Base-by-base conservation (phyloP, 2,888 invertebrate genomes). In the Spodoptera picta region DNA sequence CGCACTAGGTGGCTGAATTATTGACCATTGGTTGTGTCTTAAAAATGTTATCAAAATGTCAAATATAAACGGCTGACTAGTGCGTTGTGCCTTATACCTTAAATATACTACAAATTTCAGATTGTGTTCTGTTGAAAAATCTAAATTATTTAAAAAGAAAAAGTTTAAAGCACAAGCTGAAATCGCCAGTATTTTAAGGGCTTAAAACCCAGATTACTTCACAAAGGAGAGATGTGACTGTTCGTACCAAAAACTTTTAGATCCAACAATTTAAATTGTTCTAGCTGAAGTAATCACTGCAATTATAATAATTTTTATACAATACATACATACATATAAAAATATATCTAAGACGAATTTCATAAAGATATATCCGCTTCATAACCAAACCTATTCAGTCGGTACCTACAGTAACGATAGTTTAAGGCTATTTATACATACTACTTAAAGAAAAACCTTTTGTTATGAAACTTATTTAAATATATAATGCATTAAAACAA, bases 401-500 rank as follows among this genome's bases (percentile, higher is more conserved):
- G 82, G 87, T 88, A 89, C 85, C 83, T 86, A 88, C 92, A 91
- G 91, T 93, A 90, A 88, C 84, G 84, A 89, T 93, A 94, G 90
- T 83, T 74, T 94, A 93, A 94, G 94, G 83, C 90, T 93, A 93
- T 94, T 92, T 94, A 94, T 93, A 93, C 92, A 90, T 90, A 89
- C 83, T 90, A 90, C 84, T 87, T 90, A 88, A 88, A 77, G 65
- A 79, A 79, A 86, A 84, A 89, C 88, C 83, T 93, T 94, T 94
- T 94, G 93, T 94, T 94, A 93, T 92, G 88, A 83, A 92, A 92
- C 92, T 90, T 93, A 93, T 94, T 94, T 92, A 93, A 85, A 90
- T 91, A 92, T 92, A 91, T 91, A 90, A 92, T 89, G 88, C 92
- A 93, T 93, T 92, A 90, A 92, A 93, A 92, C 90, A 92, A 94